A percentile compares a stretch with the other conserved stretches of the same genome.
Evolutionary conservation across 2,888 invertebrate species (phyloP).

Genomic region (Phragmatobia fuliginosa): DNA sequence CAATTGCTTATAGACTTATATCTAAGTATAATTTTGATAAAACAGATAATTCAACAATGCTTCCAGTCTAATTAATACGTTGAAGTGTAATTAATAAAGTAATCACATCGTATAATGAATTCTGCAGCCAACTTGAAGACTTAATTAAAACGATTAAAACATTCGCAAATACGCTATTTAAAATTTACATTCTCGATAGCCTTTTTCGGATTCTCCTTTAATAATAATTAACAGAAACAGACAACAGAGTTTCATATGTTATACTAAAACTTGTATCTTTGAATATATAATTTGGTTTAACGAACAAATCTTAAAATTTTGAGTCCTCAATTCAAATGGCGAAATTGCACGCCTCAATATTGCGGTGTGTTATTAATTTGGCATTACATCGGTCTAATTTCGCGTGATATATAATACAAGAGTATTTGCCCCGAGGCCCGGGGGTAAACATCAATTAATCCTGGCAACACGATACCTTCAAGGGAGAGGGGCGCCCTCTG

Average conservation of each 20-base stretch:
- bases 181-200: slow-evolving; percentile 11
- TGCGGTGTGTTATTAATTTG: slow-evolving; percentile 74
- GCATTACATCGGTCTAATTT: slow-evolving; percentile 80
- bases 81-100: slow-evolving; percentile 18
- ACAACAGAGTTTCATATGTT: slow-evolving; percentile 1
- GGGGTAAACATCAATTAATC: slow-evolving; percentile 85
- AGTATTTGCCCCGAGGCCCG: slow-evolving; percentile 69
- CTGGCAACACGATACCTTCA: slow-evolving; percentile 79
- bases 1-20: background rate
- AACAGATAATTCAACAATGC: slow-evolving; percentile 4
- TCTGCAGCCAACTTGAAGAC: slow-evolving; percentile 11
- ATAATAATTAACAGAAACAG: background rate
- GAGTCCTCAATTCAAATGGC: slow-evolving; percentile 50
- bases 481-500: slow-evolving; percentile 63
- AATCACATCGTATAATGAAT: slow-evolving; percentile 19
- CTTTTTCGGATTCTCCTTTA: slow-evolving; percentile 6
- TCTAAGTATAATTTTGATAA: slow-evolving; percentile 1
- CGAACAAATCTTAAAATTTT: slow-evolving; percentile 21
- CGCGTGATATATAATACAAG: slow-evolving; percentile 77
- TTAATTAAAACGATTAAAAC: slow-evolving; percentile 26
- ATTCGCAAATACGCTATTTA: slow-evolving; percentile 19
- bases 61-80: slow-evolving; percentile 24
- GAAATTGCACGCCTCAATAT: slow-evolving; percentile 57
- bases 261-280: slow-evolving; percentile 15
- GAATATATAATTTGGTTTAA: slow-evolving; percentile 32